Percentiles rank a stretch among this genome's conserved stretches.
Evolutionary conservation across 2,797 vertebrate genomes (phyloP).

Genomic region (Rousettus madagascariensis): DNA sequence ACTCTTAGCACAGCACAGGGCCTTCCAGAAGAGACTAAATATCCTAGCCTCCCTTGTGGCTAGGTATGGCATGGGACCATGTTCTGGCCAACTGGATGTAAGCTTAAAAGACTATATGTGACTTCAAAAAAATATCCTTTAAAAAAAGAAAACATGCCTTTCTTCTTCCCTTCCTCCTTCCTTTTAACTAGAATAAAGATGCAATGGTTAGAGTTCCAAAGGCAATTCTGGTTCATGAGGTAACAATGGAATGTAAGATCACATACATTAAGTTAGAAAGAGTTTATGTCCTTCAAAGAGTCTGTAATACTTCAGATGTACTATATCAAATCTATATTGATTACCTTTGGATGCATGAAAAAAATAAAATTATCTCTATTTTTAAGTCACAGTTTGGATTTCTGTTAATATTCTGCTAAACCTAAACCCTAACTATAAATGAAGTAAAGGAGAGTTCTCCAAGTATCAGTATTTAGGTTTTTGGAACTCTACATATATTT

Average conservation of each 20-base stretch:
- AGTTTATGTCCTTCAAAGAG: background rate
- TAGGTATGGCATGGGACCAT: background rate
- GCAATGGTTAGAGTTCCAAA: background rate
- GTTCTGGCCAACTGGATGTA: background rate
- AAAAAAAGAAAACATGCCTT: background rate
- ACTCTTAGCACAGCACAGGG: background rate
- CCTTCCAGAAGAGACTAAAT: background rate
- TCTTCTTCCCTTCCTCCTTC: background rate
- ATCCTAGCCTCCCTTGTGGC: background rate
- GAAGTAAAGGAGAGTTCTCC: background rate
- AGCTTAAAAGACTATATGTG: background rate
- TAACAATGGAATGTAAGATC: background rate
- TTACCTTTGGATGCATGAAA: background rate
- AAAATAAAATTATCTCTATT: background rate
- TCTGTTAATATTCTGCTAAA: slow-evolving; percentile 14
- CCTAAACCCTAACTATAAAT: background rate
- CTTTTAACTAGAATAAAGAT: background rate
- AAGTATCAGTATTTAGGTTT: slow-evolving; percentile 11
- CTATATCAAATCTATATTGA: background rate
- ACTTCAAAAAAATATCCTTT: slow-evolving; percentile 4
- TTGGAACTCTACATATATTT: slow-evolving; percentile 13
- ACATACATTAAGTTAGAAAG: background rate
- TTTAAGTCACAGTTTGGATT: background rate
- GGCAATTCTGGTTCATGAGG: background rate
- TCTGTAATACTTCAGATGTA: background rate